phyloP scores from a whole-genome alignment of 2,888 invertebrate species.

The Chrysolina oricalcia region DNA sequence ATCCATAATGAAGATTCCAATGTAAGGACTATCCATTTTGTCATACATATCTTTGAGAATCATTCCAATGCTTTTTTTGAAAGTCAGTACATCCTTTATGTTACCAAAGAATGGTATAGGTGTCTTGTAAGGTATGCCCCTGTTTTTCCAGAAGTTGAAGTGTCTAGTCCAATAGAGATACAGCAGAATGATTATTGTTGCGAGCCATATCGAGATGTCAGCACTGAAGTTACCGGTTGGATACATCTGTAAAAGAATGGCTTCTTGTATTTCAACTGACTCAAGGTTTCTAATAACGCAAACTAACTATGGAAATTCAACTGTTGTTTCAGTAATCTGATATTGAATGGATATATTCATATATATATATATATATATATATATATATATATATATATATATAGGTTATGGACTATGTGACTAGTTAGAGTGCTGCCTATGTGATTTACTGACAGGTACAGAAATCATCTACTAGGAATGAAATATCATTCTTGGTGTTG shows the following conservation, averaged over 20 bases:
- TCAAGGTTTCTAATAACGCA: too few species aligned
- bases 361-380: too few species aligned
- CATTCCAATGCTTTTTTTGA: slow-evolving; percentile 54
- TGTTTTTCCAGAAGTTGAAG: slow-evolving; percentile 70
- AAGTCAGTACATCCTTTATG: slow-evolving; percentile 66
- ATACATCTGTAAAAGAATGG: slow-evolving; percentile 38
- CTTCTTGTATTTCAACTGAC: too few species aligned
- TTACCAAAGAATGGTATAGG: slow-evolving; percentile 71
- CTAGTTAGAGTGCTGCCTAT: too few species aligned
- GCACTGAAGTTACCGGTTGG: slow-evolving; percentile 41
- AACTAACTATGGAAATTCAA: too few species aligned
- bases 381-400: too few species aligned
- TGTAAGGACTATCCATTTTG: slow-evolving; percentile 60
- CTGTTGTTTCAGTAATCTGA: too few species aligned
- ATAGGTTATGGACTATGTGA: too few species aligned
- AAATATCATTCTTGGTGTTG: too few species aligned
- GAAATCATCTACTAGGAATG: too few species aligned
- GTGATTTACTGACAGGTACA: too few species aligned
- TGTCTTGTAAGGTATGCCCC: slow-evolving; percentile 66
- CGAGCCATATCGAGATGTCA: slow-evolving; percentile 41
- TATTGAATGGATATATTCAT: too few species aligned
- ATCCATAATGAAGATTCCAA: slow-evolving; percentile 72
- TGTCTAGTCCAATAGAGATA: slow-evolving; percentile 67
- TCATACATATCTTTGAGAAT: slow-evolving; percentile 47
- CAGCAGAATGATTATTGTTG: slow-evolving; percentile 50